Base-by-base conservation (phyloP, 2,797 vertebrate genomes). In the Brotula barbata region DNA sequence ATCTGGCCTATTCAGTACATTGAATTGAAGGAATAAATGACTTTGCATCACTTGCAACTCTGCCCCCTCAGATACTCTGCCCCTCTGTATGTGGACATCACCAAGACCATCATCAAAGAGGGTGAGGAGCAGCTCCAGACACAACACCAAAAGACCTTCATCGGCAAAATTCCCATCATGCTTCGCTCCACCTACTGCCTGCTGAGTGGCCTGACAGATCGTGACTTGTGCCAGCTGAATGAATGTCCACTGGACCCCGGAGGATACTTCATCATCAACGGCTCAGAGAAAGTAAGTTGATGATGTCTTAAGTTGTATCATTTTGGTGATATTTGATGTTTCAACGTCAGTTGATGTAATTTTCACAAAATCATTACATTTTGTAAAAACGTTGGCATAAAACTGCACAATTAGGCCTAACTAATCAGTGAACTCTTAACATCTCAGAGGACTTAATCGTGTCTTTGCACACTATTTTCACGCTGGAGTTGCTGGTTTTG, bases 131-230 rank as follows among this genome's bases (percentile, higher is more conserved):
- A 98, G 62, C 86, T 97, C 64, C 96, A 95, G 84, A 99, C 97
- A 0, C 97, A 99, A 59, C 97, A 99, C 83, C 97, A 99, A 89
- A 99, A 99, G 74, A 99, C 96, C 0, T 99, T 99, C 65, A 99
- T 99, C 46, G 97, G 97, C 8, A 99, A 99, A 77, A 99, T 99
- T 77, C 97, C 97, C 64, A 99, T 99, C 83, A 99, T 99, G 97
- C 90, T 99, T 9, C 95, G 97, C 61, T 99, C 97, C 44, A 99
- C 97, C 0, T 99, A 99, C 84, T 99, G 97, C 73, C 88, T 98
- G 12, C 87, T 99, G 58, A 99, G 97, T 1, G 95, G 95, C 52
- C 84, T 98, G 60, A 99, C 95, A 0, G 97, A 99, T 64, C 88
- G 97, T 86, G 97, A 99, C 72, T 92, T 99, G 33, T 99, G 96